These are phyloP conservation scores for Trimorus sp. DNA, from an alignment of 2,888 invertebrate genomes.

Conservation along the genomic window DNA sequence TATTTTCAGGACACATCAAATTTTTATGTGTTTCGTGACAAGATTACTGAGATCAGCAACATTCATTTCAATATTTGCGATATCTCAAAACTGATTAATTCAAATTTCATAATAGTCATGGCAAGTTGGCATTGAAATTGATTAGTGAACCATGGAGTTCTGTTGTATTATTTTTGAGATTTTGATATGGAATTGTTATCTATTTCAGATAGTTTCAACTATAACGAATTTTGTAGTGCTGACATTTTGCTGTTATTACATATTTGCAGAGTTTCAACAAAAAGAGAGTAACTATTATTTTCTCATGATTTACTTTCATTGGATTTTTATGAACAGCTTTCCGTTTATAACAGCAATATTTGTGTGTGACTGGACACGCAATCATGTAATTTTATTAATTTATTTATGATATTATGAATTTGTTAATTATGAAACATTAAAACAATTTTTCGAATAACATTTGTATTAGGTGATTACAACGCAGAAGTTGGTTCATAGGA, in stretches of 20 bases:
- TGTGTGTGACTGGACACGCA: constrained; percentile 37
- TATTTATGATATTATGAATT: constrained; percentile 4
- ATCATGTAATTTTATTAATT: constrained; percentile 30
- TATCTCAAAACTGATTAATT: constrained; percentile 32
- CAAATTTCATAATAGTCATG: constrained; percentile 15
- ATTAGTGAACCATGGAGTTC: not conserved
- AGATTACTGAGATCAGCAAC: constrained; percentile 29
- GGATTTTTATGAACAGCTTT: constrained; percentile 38
- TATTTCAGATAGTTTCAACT: constrained; percentile 39
- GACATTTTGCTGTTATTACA: constrained; percentile 45
- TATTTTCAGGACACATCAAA: constrained; percentile 6
- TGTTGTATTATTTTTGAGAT: not conserved
- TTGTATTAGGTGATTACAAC: constrained; percentile 7
- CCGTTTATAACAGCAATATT: constrained; percentile 25
- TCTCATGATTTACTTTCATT: constrained; percentile 23
- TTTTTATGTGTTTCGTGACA: not conserved
- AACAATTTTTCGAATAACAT: too few species aligned
- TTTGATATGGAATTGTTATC: not conserved
- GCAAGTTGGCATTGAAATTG: constrained; percentile 14
- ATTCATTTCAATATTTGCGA: constrained; percentile 45
- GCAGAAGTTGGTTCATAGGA: constrained; percentile 45
- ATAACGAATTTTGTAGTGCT: constrained; percentile 29
- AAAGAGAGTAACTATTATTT: constrained; percentile 17
- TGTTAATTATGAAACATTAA: not conserved
- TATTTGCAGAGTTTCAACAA: constrained; percentile 39